A percentile compares a stretch with the other conserved stretches of the same genome.
phyloP scores from a whole-genome alignment of 2,797 vertebrate genomes.

The Hozukius guyotensis region DNA sequence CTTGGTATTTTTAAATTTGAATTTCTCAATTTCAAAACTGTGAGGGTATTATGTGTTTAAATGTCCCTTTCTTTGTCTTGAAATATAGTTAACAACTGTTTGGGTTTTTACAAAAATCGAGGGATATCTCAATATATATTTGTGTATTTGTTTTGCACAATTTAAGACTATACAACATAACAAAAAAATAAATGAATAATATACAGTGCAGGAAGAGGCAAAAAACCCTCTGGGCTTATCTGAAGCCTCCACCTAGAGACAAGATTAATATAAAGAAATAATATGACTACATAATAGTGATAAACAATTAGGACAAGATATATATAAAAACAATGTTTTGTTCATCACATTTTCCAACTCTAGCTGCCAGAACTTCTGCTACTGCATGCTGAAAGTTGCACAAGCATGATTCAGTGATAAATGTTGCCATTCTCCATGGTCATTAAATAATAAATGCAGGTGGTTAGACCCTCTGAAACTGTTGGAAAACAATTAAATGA shows the following conservation, averaged over 20 bases:
- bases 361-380: fast-evolving
- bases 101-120: not conserved
- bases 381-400: not conserved
- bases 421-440: not conserved
- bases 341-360: not conserved
- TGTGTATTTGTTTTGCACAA: not conserved
- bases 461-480: not conserved
- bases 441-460: not conserved
- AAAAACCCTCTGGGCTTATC: no score
- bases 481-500: not conserved
- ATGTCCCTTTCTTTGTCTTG: not conserved
- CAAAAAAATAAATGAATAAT: no score
- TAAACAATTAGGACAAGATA: no score
- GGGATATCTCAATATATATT: not conserved
- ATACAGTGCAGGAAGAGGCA: no score
- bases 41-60: not conserved
- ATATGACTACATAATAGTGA: no score
- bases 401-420: not conserved
- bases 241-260: no score
- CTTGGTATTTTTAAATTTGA: fast-evolving
- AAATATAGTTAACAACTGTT: not conserved
- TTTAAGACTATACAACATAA: no score
- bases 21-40: not conserved
- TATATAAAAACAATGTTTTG: not conserved
- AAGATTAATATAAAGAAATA: no score